Conservation (phyloP, 2,113 vertebrate genomes). For the Sinosuthora webbiana region DNA sequence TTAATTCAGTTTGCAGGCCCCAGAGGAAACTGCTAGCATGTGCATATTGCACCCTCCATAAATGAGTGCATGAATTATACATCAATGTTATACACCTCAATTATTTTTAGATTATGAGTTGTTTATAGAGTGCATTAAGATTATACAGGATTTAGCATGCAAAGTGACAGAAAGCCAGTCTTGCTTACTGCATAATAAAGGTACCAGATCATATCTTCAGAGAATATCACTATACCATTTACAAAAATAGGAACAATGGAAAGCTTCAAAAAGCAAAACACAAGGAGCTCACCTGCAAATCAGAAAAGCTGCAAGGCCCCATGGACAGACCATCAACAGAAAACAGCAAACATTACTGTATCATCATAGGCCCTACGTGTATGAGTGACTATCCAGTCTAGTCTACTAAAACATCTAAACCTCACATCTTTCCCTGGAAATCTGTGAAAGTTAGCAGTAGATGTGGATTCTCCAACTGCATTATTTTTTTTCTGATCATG, state of each 20-base stretch:
- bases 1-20: neutral
- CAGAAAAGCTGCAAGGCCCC: neutral
- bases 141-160: neutral
- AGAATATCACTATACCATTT: neutral
- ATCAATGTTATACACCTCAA: neutral
- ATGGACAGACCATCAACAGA: neutral
- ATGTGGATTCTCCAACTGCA: neutral
- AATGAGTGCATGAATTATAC: slow-evolving; percentile 51
- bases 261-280: neutral
- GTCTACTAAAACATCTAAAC: neutral
- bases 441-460: neutral
- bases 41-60: slow-evolving; percentile 29
- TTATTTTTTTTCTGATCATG: neutral
- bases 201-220: neutral
- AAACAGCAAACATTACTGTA: neutral
- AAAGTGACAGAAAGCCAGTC: slow-evolving; percentile 1
- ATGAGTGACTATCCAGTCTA: neutral
- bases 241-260: neutral
- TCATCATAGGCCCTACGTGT: neutral
- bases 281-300: neutral
- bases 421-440: neutral
- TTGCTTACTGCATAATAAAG: neutral
- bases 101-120: slow-evolving; percentile 39
- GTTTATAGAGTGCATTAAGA: slow-evolving; percentile 4
- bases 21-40: slow-evolving; percentile 34